Conservation (phyloP, 2,113 vertebrate species). For the Carollia perspicillata region DNA sequence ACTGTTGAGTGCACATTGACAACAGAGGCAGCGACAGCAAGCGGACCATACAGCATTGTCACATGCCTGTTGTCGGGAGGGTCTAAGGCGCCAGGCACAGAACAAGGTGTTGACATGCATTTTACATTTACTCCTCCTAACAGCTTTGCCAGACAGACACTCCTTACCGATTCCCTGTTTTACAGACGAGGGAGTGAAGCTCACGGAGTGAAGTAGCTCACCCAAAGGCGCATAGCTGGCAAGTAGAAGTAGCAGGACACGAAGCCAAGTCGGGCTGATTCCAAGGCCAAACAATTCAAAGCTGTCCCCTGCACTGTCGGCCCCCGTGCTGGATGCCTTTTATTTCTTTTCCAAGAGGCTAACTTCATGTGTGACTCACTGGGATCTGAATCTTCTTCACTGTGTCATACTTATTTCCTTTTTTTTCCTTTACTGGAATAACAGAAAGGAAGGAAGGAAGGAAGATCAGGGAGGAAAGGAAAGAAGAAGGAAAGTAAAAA, state of each 20-base stretch:
- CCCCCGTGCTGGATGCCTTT: neutral
- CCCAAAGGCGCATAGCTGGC: neutral
- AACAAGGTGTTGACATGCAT: neutral
- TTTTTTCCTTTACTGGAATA: neutral
- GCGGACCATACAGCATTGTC: neutral
- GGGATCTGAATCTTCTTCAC: conserved; percentile 2
- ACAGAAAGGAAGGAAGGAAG: neutral
- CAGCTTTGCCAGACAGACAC: neutral
- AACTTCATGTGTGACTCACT: neutral
- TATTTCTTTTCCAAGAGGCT: conserved; percentile 8
- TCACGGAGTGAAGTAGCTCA: neutral
- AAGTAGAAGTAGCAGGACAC: neutral
- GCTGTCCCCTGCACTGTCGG: neutral
- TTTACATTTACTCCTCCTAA: neutral
- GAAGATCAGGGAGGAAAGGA: neutral
- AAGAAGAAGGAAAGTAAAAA: neutral
- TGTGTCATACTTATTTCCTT: conserved; percentile 27
- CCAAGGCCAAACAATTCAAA: neutral
- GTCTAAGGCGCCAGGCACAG: neutral
- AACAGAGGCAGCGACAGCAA: neutral
- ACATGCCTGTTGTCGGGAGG: neutral
- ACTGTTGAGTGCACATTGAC: neutral
- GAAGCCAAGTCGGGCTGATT: neutral
- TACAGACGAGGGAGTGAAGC: neutral
- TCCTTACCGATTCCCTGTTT: neutral